Conservation (phyloP, 1,140 invertebrate species). For the Hesperophylax magnus region DNA sequence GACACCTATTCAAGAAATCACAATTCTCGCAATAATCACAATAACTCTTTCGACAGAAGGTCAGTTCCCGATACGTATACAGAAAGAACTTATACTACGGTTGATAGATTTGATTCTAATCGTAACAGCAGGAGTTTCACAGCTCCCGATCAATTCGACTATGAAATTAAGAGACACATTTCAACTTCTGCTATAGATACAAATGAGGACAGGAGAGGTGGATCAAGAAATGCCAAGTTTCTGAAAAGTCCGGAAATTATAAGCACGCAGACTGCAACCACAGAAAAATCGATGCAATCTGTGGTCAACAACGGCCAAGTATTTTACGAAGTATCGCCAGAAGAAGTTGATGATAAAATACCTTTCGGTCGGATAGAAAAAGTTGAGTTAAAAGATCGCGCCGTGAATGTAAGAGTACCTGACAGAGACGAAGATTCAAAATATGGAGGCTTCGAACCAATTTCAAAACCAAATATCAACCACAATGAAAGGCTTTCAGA, state of each 20-base stretch:
- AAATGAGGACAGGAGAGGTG: background rate
- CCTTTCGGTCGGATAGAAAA: slow-evolving; percentile 51
- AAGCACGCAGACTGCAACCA: too few relatives aligned
- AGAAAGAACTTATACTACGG: background rate
- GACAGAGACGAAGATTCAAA: slow-evolving; percentile 25
- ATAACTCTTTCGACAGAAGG: background rate
- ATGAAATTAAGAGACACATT: slow-evolving; percentile 2
- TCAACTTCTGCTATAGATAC: background rate
- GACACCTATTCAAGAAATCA: background rate
- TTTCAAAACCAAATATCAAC: slow-evolving; percentile 16
- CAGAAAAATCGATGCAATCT: slow-evolving; percentile 20
- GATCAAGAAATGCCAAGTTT: background rate
- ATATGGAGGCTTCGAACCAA: background rate
- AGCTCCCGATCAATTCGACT: background rate
- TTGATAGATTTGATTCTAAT: background rate
- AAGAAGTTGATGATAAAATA: slow-evolving; percentile 40
- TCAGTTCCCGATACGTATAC: background rate
- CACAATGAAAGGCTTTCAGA: background rate
- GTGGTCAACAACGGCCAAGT: slow-evolving; percentile 54
- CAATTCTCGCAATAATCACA: too few relatives aligned
- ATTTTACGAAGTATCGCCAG: slow-evolving; percentile 53
- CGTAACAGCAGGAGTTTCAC: background rate
- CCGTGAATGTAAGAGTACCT: slow-evolving; percentile 46
- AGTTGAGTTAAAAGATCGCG: slow-evolving; percentile 53
- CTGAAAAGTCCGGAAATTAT: background rate